Percentiles rank a stretch among this genome's conserved stretches.
Evolutionary conservation across 2,113 vertebrate genomes (phyloP).

Genomic region (Hippocampus comes): DNA sequence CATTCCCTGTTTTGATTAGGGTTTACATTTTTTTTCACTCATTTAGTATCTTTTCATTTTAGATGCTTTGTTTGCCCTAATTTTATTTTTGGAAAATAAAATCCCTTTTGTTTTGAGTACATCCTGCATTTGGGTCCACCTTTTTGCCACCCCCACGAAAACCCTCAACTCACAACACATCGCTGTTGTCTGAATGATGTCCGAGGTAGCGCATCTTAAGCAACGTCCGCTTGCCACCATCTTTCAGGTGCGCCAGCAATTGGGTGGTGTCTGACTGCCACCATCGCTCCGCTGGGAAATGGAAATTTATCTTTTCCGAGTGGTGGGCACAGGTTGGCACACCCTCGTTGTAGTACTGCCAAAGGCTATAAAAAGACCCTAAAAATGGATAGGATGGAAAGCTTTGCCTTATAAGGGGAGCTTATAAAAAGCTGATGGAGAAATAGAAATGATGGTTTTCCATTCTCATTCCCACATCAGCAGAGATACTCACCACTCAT

Average conservation of each 20-base stretch:
- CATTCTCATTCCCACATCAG: conserved; percentile 31
- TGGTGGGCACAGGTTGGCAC: conserved; percentile 71
- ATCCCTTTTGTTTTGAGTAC: too few species aligned
- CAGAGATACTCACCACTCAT: conserved; percentile 55
- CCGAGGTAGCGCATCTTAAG: background rate
- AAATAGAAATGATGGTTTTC: conserved; percentile 69
- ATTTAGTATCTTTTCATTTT: too few species aligned
- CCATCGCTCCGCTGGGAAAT: conserved; percentile 39
- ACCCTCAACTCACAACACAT: too few species aligned
- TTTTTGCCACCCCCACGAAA: too few species aligned
- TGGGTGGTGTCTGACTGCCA: conserved; percentile 22
- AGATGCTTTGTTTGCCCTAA: too few species aligned
- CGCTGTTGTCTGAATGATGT: background rate
- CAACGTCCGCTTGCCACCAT: conserved; percentile 25
- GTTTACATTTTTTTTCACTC: too few species aligned
- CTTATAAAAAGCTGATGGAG: conserved; percentile 69
- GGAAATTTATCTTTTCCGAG: conserved; percentile 57
- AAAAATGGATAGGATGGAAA: conserved; percentile 78
- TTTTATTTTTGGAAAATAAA: too few species aligned
- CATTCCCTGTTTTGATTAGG: too few species aligned
- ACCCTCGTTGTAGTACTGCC: conserved; percentile 62
- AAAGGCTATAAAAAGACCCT: conserved; percentile 74
- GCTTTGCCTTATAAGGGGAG: conserved; percentile 67
- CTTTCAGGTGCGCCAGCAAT: conserved; percentile 55
- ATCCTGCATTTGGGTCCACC: too few species aligned